Evolutionary conservation across 2,113 vertebrate species (phyloP).

Genomic region (Phylloscopus whistleri): DNA sequence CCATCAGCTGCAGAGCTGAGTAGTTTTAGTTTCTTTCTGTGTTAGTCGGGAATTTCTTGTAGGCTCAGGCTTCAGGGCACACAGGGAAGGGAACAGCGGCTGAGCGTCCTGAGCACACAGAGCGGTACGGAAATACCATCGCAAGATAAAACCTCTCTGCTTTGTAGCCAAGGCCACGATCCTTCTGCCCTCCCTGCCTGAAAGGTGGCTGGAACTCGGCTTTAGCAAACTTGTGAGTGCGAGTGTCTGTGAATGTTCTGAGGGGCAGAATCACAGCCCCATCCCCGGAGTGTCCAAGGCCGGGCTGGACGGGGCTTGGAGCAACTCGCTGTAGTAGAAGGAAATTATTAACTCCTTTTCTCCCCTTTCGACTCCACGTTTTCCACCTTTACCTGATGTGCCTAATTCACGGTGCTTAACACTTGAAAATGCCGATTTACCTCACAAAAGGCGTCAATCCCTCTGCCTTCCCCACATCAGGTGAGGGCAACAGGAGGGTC

Average conservation of each 20-base stretch:
- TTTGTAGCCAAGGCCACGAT: not conserved
- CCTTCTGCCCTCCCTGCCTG: not conserved
- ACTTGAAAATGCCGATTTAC: not conserved
- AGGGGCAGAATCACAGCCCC: not conserved
- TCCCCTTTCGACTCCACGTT: fast-evolving
- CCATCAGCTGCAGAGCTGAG: not conserved
- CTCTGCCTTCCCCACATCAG: not conserved
- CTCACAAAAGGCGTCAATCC: not conserved
- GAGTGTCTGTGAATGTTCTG: fast-evolving
- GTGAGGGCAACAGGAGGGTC: not conserved
- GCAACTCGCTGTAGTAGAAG: fast-evolving
- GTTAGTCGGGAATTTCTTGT: not conserved
- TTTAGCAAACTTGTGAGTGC: not conserved
- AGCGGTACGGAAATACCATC: not conserved
- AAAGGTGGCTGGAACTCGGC: not conserved
- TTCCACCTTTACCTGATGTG: not conserved
- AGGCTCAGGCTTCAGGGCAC: not conserved
- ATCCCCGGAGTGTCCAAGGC: fast-evolving
- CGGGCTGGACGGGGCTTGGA: not conserved
- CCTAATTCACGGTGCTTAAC: fast-evolving
- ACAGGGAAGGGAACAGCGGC: not conserved
- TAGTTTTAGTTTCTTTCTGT: not conserved
- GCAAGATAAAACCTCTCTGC: not conserved
- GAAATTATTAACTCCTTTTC: fast-evolving
- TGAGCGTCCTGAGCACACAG: not conserved